Percentiles rank a stretch among this genome's conserved stretches.
phyloP scores from a whole-genome alignment of 2,888 invertebrate genomes.

The Petrophora chlorosata region DNA sequence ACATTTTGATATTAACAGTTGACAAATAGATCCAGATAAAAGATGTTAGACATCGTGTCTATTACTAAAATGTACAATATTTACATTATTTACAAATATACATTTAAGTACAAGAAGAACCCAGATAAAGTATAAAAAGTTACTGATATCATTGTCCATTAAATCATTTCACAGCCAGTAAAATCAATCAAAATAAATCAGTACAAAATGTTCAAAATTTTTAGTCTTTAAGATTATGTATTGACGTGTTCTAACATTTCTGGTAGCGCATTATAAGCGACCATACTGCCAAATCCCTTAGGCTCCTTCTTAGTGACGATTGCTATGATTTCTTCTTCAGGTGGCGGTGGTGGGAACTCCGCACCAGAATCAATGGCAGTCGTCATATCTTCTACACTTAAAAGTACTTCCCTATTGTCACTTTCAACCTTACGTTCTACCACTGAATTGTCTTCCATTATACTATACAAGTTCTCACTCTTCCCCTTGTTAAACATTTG shows the following conservation, averaged over 20 bases:
- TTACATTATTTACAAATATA: slow-evolving; percentile 54
- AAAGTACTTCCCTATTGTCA: slow-evolving; percentile 78
- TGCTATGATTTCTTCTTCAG: slow-evolving; percentile 78
- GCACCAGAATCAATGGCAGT: slow-evolving; percentile 58
- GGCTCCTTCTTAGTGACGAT: slow-evolving; percentile 80
- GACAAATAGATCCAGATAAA: slow-evolving; percentile 73
- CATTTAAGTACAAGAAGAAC: slow-evolving; percentile 37
- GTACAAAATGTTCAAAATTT: slow-evolving; percentile 10
- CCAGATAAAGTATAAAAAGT: slow-evolving; percentile 56
- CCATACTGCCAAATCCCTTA: slow-evolving; percentile 78
- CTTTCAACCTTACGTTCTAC: slow-evolving; percentile 77
- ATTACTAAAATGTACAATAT: slow-evolving; percentile 53
- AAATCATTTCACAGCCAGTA: slow-evolving; percentile 56
- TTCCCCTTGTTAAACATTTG: slow-evolving; percentile 86
- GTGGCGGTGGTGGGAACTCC: slow-evolving; percentile 72
- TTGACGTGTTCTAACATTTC: slow-evolving; percentile 79
- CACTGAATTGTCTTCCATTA: slow-evolving; percentile 78
- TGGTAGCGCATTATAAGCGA: slow-evolving; percentile 78
- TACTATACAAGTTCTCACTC: slow-evolving; percentile 83
- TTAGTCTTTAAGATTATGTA: slow-evolving; percentile 55
- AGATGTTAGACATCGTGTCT: slow-evolving; percentile 72
- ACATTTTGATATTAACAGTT: slow-evolving; percentile 71
- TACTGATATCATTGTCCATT: slow-evolving; percentile 42
- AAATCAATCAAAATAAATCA: slow-evolving; percentile 43
- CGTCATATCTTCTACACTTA: slow-evolving; percentile 79